These are phyloP conservation scores for Matsumyia berberina DNA, from an alignment of 2,888 invertebrate genomes.

Conservation along the genomic window DNA sequence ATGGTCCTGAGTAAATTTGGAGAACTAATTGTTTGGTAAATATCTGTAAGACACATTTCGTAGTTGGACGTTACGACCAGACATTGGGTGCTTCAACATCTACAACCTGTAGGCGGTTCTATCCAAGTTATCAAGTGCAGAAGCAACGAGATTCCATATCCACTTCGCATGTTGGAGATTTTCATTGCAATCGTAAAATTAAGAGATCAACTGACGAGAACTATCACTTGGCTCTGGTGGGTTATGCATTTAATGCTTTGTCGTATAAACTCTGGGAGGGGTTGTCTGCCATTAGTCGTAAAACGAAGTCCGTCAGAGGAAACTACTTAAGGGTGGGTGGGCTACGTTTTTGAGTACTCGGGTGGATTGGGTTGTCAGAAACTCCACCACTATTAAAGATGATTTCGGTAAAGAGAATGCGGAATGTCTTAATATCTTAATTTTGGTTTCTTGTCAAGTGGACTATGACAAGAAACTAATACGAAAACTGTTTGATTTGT, in stretches of 20 bases:
- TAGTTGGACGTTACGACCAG: slow-evolving; percentile 43
- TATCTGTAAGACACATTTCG: slow-evolving; percentile 19
- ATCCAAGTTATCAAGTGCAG: slow-evolving; percentile 58
- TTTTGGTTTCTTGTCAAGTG: too few species aligned
- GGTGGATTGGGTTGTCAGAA: not conserved
- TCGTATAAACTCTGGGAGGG: slow-evolving; percentile 40
- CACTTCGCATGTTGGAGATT: slow-evolving; percentile 14
- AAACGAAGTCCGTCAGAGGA: slow-evolving; percentile 5
- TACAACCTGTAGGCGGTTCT: slow-evolving; percentile 61
- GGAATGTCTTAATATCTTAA: too few species aligned
- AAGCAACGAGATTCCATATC: slow-evolving; percentile 2
- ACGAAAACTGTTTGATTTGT: too few species aligned
- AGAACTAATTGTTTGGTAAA: slow-evolving; percentile 39
- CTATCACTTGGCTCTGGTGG: slow-evolving; percentile 4
- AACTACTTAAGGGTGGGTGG: not conserved
- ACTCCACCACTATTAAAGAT: too few species aligned
- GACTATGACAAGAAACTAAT: too few species aligned
- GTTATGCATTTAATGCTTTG: slow-evolving; percentile 62
- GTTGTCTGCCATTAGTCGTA: slow-evolving; percentile 14
- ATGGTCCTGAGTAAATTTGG: not conserved
- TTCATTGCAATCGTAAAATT: slow-evolving; percentile 58
- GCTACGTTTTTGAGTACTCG: slow-evolving; percentile 18
- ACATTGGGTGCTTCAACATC: slow-evolving; percentile 30
- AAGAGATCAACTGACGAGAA: slow-evolving; percentile 29
- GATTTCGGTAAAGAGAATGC: too few species aligned